Base-by-base conservation (phyloP, 2,888 invertebrate genomes). In the Sclerodermus sp. region DNA sequence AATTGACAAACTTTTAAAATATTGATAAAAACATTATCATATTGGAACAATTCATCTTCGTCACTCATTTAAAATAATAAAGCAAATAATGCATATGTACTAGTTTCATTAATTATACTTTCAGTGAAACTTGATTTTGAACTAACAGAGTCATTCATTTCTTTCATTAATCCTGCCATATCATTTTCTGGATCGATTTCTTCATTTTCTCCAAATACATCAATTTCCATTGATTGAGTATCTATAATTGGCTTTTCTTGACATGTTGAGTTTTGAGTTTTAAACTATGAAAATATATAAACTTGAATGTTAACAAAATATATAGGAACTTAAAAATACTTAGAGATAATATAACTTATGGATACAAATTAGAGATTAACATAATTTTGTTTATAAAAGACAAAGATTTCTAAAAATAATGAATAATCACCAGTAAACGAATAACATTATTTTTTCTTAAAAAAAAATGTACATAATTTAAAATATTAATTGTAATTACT, bases 41-140 rank as follows among this genome's bases (percentile, higher is more conserved):
- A 64, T 64, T 31, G 64, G 69, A 49, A 67, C 52, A 18, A 72
- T 31, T 76, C 76, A 42, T 76, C 77, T 39, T 64, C 74, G 49
- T 76, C 74, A 41, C 76, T 77, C 61, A 74, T 71, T 41, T 77
- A 76, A 2, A 75, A 75, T 2, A 71, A 71, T 16, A 77, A 59
- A 61, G 77, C 77, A 37, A 76, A 74, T 1, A 76, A 77, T n/a
- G 78, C 78, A 38, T 78, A 78, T 1, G 78, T 78, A 49, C 77
- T 78, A 5, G 76, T 71, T 57, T 78, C 78, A 49, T 77, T 77
- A 36, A 71, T 73, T 9, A 76, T 50, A 43, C 77, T 75, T 42
- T 78, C 78, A 39, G 74, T 75, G 30, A 74, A 71, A 17, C 53
- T 52, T 15, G 71, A 66, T 40, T 73, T 76, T 41, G 69, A 70